Evolutionary conservation across 2,113 vertebrate species (phyloP).

Genomic region (Odocoileus hemionus): DNA sequence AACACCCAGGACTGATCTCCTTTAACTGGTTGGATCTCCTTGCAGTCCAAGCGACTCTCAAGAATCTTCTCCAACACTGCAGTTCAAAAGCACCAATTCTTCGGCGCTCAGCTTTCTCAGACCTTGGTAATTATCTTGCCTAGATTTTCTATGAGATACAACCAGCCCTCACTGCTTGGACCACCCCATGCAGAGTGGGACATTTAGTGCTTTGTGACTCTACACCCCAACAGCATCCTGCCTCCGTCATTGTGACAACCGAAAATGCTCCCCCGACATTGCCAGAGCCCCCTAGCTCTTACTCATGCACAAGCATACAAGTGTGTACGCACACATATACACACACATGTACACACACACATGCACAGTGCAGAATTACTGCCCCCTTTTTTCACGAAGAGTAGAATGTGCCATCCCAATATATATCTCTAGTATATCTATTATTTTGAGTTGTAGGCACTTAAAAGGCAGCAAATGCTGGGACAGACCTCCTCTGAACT

Average conservation of each 20-base stretch:
- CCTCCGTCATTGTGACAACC: background rate
- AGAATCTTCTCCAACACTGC: background rate
- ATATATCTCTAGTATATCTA: background rate
- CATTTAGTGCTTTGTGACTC: background rate
- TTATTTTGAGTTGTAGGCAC: background rate
- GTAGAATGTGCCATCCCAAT: background rate
- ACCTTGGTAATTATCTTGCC: background rate
- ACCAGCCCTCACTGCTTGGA: background rate
- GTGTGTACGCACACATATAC: too few species aligned
- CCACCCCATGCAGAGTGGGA: background rate
- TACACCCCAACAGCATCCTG: background rate
- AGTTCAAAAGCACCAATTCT: background rate
- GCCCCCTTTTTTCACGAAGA: background rate
- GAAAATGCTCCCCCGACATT: background rate
- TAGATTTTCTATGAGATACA: background rate
- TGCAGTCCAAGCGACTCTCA: background rate
- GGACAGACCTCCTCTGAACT: background rate
- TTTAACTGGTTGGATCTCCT: background rate
- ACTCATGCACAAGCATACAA: background rate
- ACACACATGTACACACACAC: background rate
- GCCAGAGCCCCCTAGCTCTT: background rate
- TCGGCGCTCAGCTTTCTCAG: background rate
- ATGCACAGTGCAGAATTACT: background rate
- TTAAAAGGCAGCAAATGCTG: background rate
- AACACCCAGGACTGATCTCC: background rate